Evolutionary conservation across 1,140 invertebrate genomes (phyloP), one percentile per base, ranked within the genome.

Genomic region (Chrysoperla carnea): DNA sequence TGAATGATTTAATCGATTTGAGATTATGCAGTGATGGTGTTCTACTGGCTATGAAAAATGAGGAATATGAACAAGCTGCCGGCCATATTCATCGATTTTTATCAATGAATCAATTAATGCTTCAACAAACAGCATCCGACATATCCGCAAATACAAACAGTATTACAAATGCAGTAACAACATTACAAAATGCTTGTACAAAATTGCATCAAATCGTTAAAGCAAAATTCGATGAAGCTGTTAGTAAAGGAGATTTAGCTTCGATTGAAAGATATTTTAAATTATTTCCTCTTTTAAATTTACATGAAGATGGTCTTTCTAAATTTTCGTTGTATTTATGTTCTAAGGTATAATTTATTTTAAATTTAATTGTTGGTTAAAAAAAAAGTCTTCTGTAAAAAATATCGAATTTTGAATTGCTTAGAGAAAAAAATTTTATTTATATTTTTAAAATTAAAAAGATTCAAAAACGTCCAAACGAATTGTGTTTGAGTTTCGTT

Each of bases 191-290:
- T 57, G 92, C 93, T 6, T 84, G 90, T 4, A 58, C 52, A 44
- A 63, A 68, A 46, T 54, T 67, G 31, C 72, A 75, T 48, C 62
- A 67, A 27, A 75, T 92, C 39, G 75, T 94, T 1, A 75, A 76
- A 15, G 70, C 70, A 35, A 83, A 84, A 52, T 93, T 99, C 60
- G 86, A 95, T 55, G 88, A 95, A 52, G 90, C 95, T 23, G 81
- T 96, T 0, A 75, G 78, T 43, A 75, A 75, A 37, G 82, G 90
- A 56, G 93, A 99, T 66, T 69, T 84, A 14, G 85, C 84, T 4
- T 87, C 87, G 4, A 84, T 97, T 12, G 93, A 98, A 77, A 87
- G 93, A 47, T 93, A 97, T 61, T 99, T 99, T 58, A 99, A 98
- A 65, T 82, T 99, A 53, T 99, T 98, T 64, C 95, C 95, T 2